Percentiles rank a stretch among this genome's conserved stretches.
phyloP scores from a whole-genome alignment of 2,113 vertebrate species.

The Neopipo cinnamomea region DNA sequence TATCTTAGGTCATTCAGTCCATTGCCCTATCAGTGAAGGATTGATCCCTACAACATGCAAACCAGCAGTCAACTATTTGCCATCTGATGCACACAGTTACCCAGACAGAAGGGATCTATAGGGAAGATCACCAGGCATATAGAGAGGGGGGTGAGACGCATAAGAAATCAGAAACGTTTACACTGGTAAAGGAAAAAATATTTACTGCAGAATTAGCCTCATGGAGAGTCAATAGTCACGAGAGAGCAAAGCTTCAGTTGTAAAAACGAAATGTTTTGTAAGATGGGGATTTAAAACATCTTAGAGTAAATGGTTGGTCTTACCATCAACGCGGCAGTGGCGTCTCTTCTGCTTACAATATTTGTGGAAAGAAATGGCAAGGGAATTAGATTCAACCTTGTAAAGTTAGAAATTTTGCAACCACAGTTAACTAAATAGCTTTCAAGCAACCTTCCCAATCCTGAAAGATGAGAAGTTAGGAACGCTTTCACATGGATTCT shows the following conservation, averaged over 20 bases:
- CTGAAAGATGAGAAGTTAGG: neutral
- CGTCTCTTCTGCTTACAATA: neutral
- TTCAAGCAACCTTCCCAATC: neutral
- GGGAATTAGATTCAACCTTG: neutral
- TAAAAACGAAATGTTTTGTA: constrained; percentile 31
- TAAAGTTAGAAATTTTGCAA: neutral
- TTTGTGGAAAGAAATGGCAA: neutral
- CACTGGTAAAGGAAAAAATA: constrained; percentile 56
- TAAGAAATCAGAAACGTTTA: constrained; percentile 62
- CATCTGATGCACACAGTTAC: constrained; percentile 42
- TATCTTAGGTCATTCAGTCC: constrained; percentile 44
- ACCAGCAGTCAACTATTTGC: constrained; percentile 42
- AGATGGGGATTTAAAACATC: neutral
- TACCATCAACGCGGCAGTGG: neutral
- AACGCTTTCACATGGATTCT: neutral
- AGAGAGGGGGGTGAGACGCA: constrained; percentile 5
- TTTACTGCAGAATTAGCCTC: constrained; percentile 54
- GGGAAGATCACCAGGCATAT: constrained; percentile 35
- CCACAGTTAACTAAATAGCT: neutral
- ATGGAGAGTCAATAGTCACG: constrained; percentile 39
- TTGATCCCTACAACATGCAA: constrained; percentile 49
- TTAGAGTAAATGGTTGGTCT: neutral
- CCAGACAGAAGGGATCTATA: constrained; percentile 58
- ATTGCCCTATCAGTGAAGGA: constrained; percentile 29
- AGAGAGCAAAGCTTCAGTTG: constrained; percentile 30